Conservation (phyloP, 2,888 invertebrate genomes). For the Idaea aversata region DNA sequence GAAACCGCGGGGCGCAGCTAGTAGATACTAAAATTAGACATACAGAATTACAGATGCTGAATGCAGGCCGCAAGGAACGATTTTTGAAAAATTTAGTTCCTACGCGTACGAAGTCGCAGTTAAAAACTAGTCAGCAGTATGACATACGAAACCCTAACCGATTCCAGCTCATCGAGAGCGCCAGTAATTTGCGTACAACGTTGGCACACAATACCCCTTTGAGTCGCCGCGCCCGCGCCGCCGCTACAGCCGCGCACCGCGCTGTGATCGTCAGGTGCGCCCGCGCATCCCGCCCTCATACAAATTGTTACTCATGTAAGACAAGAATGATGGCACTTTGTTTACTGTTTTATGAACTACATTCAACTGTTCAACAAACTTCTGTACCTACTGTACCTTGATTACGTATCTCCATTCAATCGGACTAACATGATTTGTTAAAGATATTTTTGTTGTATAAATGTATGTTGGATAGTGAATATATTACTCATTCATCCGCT, state of each 20-base stretch:
- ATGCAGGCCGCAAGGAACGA: too few relatives aligned
- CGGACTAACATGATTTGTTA: background rate
- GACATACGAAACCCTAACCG: background rate
- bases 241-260: slow-evolving; percentile 4
- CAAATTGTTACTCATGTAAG: slow-evolving; percentile 29
- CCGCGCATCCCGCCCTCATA: slow-evolving; percentile 12
- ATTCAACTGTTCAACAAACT: background rate
- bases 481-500: too few relatives aligned
- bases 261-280: slow-evolving; percentile 12
- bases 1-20: too few relatives aligned
- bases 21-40: too few relatives aligned
- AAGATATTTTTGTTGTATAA: background rate
- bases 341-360: slow-evolving; percentile 1
- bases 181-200: slow-evolving; percentile 35
- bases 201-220: slow-evolving; percentile 52
- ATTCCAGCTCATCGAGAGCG: slow-evolving; percentile 8
- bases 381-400: background rate
- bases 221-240: slow-evolving; percentile 38
- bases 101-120: too few relatives aligned
- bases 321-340: slow-evolving; percentile 29
- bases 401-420: background rate
- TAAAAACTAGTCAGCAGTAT: too few relatives aligned
- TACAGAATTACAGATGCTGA: too few relatives aligned
- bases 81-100: too few relatives aligned
- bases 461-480: background rate